phyloP scores from a whole-genome alignment of 2,888 invertebrate genomes.

The Chamaedrilus cognettii region DNA sequence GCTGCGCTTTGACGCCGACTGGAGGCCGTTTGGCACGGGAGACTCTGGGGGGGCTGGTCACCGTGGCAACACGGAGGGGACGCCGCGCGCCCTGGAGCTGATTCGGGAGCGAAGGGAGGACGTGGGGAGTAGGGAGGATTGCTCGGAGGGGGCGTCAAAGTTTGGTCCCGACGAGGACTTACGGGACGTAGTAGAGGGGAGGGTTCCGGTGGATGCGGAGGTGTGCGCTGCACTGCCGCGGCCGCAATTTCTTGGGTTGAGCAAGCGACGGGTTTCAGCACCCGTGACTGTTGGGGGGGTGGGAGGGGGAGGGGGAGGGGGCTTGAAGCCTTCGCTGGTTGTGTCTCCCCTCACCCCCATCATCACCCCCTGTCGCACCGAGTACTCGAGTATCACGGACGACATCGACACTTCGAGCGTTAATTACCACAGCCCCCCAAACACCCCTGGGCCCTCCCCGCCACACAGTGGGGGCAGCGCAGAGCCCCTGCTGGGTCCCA shows the following conservation, averaged over 20 bases:
- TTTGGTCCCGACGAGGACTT: too few relatives aligned
- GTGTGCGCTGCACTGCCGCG: neutral
- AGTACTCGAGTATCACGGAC: slow-evolving; percentile 92
- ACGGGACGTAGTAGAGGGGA: too few relatives aligned
- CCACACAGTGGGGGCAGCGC: neutral
- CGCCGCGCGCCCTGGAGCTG: neutral
- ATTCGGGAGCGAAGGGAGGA: too few relatives aligned
- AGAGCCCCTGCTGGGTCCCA: neutral
- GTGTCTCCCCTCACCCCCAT: slow-evolving; percentile 42
- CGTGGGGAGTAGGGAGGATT: too few relatives aligned
- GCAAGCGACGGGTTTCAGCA: neutral
- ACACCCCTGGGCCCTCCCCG: slow-evolving; percentile 59
- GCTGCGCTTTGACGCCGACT: neutral
- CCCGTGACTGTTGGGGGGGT: too few relatives aligned
- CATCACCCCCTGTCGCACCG: slow-evolving; percentile 63
- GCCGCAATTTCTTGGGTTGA: neutral
- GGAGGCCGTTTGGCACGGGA: too few relatives aligned
- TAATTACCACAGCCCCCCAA: slow-evolving; percentile 44
- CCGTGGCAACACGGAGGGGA: neutral
- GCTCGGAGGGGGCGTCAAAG: neutral
- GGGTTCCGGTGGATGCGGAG: neutral
- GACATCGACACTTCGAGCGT: slow-evolving; percentile 81
- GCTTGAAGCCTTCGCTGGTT: neutral
- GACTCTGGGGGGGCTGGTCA: neutral
- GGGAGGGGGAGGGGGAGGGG: neutral